phyloP scores from a whole-genome alignment of 1,140 invertebrate genomes.

The Tetragonula clypearis region DNA sequence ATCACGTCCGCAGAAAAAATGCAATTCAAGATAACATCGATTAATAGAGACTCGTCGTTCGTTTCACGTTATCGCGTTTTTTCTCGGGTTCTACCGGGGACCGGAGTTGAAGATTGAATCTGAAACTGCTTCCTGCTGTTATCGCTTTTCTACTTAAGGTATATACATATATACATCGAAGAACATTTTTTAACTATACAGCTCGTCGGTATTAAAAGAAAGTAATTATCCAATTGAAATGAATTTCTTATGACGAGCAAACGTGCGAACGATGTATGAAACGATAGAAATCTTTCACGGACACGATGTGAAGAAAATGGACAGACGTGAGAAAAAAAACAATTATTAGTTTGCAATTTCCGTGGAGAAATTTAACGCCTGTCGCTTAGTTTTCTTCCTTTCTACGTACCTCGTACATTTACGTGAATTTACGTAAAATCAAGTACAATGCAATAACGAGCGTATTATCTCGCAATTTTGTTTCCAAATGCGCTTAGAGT shows the following conservation, averaged over 20 bases:
- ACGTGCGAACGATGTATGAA: not conserved
- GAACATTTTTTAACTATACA: not conserved
- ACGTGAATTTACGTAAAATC: not conserved
- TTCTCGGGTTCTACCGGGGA: not conserved
- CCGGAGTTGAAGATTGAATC: not conserved
- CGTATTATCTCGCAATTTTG: not conserved
- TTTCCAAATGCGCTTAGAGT: not conserved
- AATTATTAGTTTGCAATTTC: not conserved
- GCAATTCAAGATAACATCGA: slow-evolving; percentile 3
- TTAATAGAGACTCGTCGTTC: not conserved
- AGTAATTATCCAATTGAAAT: not conserved
- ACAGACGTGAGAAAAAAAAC: not conserved
- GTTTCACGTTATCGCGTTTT: not conserved
- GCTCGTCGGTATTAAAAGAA: not conserved
- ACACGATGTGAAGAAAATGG: not conserved
- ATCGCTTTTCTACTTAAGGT: not conserved
- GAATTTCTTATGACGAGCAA: not conserved
- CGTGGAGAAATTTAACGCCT: not conserved
- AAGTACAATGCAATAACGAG: not conserved
- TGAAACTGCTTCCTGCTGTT: not conserved
- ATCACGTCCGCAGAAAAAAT: not conserved
- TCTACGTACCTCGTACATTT: not conserved
- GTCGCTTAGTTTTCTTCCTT: not conserved
- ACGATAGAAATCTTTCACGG: not conserved
- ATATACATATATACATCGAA: not conserved